A percentile compares a stretch with the other conserved stretches of the same genome.
Evolutionary conservation across 2,113 vertebrate genomes (phyloP).

Genomic region (Chinchilla lanigera): DNA sequence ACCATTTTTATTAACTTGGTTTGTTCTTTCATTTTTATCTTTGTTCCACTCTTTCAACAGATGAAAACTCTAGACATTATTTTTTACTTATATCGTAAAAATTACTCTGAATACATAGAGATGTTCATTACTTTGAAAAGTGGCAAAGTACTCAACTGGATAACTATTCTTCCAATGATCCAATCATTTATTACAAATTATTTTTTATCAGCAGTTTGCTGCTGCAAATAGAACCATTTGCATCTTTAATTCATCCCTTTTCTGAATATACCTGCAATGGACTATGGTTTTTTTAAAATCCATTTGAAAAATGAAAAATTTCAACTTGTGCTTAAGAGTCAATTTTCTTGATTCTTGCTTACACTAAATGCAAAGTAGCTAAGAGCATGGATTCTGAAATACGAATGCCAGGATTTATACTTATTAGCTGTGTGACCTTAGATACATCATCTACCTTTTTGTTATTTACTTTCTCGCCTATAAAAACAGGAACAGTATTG

Average conservation of each 20-base stretch:
- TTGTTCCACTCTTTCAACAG: not conserved
- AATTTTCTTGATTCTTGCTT: not conserved
- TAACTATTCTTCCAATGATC: not conserved
- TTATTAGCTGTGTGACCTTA: constrained; percentile 17
- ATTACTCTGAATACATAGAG: not conserved
- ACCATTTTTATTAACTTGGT: not conserved
- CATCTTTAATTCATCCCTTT: not conserved
- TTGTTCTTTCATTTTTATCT: not conserved
- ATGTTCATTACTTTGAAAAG: not conserved
- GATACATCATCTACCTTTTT: constrained; percentile 29
- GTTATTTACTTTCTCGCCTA: constrained; percentile 44
- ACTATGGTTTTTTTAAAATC: not conserved
- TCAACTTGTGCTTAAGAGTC: not conserved
- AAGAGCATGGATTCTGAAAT: not conserved
- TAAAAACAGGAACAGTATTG: not conserved
- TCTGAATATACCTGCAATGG: not conserved
- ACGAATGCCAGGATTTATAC: not conserved
- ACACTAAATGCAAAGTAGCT: not conserved
- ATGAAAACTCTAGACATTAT: not conserved
- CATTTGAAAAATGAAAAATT: not conserved
- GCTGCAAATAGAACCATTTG: constrained; percentile 10
- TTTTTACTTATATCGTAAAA: not conserved
- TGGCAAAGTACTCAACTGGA: not conserved
- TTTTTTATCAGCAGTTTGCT: constrained; percentile 27
- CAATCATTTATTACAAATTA: not conserved